phyloP scores from a whole-genome alignment of 2,113 vertebrate species.

The Heterochromis multidens region DNA sequence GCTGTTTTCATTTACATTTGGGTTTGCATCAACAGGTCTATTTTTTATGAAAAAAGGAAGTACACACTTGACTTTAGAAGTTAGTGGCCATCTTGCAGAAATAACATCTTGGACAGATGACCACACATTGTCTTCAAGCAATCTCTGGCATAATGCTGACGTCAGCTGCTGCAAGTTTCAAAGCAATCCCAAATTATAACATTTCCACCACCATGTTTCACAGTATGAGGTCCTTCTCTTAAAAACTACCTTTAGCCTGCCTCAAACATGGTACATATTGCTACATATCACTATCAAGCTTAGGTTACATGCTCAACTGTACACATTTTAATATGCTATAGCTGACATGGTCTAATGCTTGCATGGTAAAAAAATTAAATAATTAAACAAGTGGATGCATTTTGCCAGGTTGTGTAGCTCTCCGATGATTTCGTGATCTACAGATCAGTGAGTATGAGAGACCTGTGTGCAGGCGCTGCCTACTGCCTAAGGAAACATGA shows the following conservation, averaged over 20 bases:
- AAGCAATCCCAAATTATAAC: background rate
- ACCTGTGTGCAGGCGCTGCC: background rate
- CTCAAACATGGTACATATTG: too few relatives aligned
- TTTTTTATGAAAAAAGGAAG: background rate
- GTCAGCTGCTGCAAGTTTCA: background rate
- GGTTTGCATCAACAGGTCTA: background rate
- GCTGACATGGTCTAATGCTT: too few relatives aligned
- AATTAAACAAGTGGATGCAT: background rate
- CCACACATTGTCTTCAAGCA: background rate
- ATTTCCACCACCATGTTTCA: background rate
- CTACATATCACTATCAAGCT: too few relatives aligned
- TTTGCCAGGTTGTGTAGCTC: background rate
- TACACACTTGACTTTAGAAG: background rate
- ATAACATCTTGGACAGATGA: background rate
- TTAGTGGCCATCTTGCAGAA: background rate
- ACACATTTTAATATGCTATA: too few relatives aligned
- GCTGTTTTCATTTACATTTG: background rate
- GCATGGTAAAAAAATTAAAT: too few relatives aligned
- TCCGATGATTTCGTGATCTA: background rate
- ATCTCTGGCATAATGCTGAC: background rate
- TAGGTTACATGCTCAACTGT: too few relatives aligned
- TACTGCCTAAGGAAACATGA: background rate
- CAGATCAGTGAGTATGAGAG: background rate
- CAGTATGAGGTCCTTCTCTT: background rate
- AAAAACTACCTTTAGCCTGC: too few relatives aligned